These are phyloP conservation scores for Agapostemon virescens DNA, from an alignment of 2,888 invertebrate species.

Conservation along the genomic window DNA sequence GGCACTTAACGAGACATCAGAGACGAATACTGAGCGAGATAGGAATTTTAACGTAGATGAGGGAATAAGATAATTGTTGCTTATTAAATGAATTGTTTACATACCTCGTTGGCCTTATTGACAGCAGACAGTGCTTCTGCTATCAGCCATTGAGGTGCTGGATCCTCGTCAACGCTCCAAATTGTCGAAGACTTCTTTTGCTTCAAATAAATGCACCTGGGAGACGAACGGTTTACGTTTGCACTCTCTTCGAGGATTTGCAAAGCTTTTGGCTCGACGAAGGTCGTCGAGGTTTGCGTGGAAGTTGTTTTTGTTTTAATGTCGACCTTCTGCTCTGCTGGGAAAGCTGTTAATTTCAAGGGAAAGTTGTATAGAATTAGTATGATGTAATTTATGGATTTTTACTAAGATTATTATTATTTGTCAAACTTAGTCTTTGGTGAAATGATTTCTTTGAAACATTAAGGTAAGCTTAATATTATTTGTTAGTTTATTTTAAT, in stretches of 20 bases:
- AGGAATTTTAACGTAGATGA: too few relatives aligned
- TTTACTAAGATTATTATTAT: too few relatives aligned
- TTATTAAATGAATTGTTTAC: slow-evolving; percentile 34
- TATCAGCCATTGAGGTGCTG: slow-evolving; percentile 67
- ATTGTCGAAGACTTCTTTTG: slow-evolving; percentile 38
- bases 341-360: background rate
- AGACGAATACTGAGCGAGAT: too few relatives aligned
- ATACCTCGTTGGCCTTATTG: slow-evolving; percentile 53
- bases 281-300: slow-evolving; percentile 34
- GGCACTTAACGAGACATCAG: too few relatives aligned
- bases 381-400: too few relatives aligned
- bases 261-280: background rate
- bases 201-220: slow-evolving; percentile 21
- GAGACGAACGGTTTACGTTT: background rate
- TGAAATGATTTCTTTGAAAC: too few relatives aligned
- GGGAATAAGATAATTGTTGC: too few relatives aligned
- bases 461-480: too few relatives aligned
- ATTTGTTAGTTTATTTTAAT: too few relatives aligned
- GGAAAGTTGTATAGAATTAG: background rate
- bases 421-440: too few relatives aligned
- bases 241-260: background rate
- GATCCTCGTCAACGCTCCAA: slow-evolving; percentile 60
- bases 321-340: background rate
- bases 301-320: slow-evolving; percentile 11
- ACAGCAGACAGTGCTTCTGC: slow-evolving; percentile 61